Evolutionary conservation across 2,888 invertebrate genomes (phyloP).

Genomic region (Anoplius nigerrimus): DNA sequence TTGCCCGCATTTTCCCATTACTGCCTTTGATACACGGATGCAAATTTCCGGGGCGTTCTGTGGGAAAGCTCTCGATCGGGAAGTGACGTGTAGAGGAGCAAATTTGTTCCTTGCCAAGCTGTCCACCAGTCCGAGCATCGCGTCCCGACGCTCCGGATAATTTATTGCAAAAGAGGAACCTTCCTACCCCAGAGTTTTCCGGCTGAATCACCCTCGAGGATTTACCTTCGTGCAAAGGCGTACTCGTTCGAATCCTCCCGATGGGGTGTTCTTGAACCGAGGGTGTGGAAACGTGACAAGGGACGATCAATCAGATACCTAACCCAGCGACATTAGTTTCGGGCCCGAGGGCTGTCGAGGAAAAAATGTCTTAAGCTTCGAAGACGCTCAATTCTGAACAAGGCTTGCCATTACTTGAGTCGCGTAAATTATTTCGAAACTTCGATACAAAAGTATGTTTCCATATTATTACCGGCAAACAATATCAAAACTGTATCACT

Average conservation of each 20-base stretch:
- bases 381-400: no score
- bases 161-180: constrained; percentile 25
- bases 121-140: not conserved
- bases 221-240: constrained; percentile 28
- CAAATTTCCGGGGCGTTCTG: no score
- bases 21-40: no score
- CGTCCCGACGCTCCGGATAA: constrained; percentile 26
- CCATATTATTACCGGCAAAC: no score
- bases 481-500: no score
- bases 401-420: no score
- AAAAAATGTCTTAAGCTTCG: no score
- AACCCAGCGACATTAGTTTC: not conserved
- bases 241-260: constrained; percentile 19
- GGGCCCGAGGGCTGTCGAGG: no score
- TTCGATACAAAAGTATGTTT: no score
- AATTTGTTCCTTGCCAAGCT: constrained; percentile 2
- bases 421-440: no score
- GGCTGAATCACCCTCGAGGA: constrained; percentile 15
- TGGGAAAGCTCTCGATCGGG: no score
- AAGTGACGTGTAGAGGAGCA: not conserved
- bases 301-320: constrained; percentile 33
- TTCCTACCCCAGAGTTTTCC: constrained; percentile 10
- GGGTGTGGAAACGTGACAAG: not conserved
- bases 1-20: no score
- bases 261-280: constrained; percentile 9